A percentile compares a stretch with the other conserved stretches of the same genome.
phyloP scores from a whole-genome alignment of 2,797 vertebrate species.

The Rhynchonycteris naso region DNA sequence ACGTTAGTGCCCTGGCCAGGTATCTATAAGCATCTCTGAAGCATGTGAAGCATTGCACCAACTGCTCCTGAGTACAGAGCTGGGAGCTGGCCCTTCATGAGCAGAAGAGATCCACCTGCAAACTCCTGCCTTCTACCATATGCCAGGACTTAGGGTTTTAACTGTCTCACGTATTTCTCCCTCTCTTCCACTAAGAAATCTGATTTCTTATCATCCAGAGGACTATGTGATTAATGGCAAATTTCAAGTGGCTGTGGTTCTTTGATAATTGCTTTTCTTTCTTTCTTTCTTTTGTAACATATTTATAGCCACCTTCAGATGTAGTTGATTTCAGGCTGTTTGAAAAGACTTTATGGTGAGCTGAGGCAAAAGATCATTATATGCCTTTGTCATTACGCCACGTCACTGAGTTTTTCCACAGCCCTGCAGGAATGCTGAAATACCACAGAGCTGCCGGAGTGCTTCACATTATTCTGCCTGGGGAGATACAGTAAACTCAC shows the following conservation, averaged over 20 bases:
- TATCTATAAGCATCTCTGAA: neutral
- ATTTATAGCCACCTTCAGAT: neutral
- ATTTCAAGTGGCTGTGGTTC: neutral
- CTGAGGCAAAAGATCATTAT: neutral
- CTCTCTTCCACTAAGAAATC: neutral
- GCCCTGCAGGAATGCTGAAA: neutral
- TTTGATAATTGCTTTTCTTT: slow-evolving; percentile 20
- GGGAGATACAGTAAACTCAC: neutral
- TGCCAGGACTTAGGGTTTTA: neutral
- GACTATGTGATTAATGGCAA: neutral
- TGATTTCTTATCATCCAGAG: neutral
- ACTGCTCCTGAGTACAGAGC: neutral
- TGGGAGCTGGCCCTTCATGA: neutral
- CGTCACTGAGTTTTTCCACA: neutral
- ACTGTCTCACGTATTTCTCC: neutral
- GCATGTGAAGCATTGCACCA: neutral
- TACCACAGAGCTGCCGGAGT: neutral
- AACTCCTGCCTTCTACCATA: fast-evolving
- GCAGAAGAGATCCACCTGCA: fast-evolving
- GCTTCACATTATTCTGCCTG: neutral
- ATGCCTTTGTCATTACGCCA: neutral
- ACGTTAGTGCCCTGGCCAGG: neutral
- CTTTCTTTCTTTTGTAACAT: neutral
- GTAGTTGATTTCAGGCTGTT: neutral
- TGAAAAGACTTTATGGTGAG: neutral